These are phyloP conservation scores for Tapera naevia DNA, from an alignment of 2,797 vertebrate genomes.

Conservation along the genomic window DNA sequence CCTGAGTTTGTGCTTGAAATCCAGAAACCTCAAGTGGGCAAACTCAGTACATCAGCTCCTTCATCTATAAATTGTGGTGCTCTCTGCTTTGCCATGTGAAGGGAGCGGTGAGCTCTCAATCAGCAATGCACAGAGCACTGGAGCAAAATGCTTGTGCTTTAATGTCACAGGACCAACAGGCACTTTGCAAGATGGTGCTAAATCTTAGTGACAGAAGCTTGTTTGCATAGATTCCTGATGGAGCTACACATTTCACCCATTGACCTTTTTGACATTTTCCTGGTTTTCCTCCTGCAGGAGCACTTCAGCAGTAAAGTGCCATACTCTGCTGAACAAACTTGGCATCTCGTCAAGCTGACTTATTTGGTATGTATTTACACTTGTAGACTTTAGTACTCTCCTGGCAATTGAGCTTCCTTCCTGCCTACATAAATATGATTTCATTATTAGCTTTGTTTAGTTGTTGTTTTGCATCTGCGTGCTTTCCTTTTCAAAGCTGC, in stretches of 20 bases:
- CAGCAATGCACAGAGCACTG: neutral
- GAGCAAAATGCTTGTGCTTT: neutral
- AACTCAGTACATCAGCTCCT: neutral
- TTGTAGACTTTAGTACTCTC: conserved; percentile 55
- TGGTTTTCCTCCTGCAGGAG: conserved; percentile 45
- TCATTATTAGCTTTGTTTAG: conserved; percentile 55
- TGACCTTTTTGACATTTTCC: conserved; percentile 53
- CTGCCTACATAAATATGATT: conserved; percentile 48
- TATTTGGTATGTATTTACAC: conserved; percentile 64
- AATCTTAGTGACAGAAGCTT: neutral
- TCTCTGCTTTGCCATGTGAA: neutral
- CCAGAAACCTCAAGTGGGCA: neutral
- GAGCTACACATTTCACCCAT: neutral
- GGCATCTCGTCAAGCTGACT: conserved; percentile 49
- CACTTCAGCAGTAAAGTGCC: conserved; percentile 48
- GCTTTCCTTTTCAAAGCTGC: neutral
- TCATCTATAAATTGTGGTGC: neutral
- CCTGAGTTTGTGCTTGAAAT: neutral
- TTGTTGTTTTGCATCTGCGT: conserved; percentile 45
- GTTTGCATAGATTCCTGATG: neutral
- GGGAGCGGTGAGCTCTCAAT: neutral
- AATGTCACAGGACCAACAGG: neutral
- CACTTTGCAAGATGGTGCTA: neutral
- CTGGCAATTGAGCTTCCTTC: conserved; percentile 51
- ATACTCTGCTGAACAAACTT: conserved; percentile 33